These are phyloP conservation scores for Hylomyscus alleni DNA, from an alignment of 2,797 vertebrate genomes.

Conservation along the genomic window DNA sequence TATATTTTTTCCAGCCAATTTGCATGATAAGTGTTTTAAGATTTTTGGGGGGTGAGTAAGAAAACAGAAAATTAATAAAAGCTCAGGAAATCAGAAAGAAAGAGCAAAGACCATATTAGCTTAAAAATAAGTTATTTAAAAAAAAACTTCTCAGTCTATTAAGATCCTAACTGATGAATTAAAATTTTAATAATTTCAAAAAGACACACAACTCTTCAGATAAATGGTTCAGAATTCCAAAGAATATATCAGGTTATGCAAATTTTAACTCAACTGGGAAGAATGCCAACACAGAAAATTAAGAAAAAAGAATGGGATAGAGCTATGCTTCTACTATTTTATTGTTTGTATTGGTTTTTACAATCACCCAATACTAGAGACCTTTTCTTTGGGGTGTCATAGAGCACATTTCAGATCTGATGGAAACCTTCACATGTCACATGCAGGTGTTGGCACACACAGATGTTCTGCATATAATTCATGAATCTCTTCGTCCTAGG, in stretches of 20 bases:
- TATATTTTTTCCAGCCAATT: slow-evolving; percentile 18
- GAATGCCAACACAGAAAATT: not conserved
- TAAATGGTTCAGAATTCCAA: slow-evolving; percentile 55
- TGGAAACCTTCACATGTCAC: not conserved
- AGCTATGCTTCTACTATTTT: not conserved
- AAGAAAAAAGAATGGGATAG: not conserved
- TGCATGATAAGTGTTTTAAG: slow-evolving; percentile 47
- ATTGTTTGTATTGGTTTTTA: not conserved
- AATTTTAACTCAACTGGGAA: slow-evolving; percentile 11
- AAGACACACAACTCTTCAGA: not conserved
- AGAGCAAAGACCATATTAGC: not conserved
- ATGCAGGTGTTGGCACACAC: not conserved
- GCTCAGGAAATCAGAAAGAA: slow-evolving; percentile 21
- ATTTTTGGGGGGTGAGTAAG: not conserved
- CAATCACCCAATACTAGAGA: not conserved
- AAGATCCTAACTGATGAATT: slow-evolving; percentile 40
- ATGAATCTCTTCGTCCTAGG: not conserved
- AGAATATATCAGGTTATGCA: not conserved
- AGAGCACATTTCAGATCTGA: not conserved
- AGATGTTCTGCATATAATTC: not conserved
- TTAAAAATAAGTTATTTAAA: not conserved
- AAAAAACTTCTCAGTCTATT: slow-evolving; percentile 1
- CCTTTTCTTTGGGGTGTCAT: not conserved
- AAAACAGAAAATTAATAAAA: slow-evolving; percentile 61
- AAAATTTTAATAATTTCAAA: slow-evolving; percentile 45